These are phyloP conservation scores for Pithys albifrons DNA, from an alignment of 2,113 vertebrate species.

Conservation along the genomic window DNA sequence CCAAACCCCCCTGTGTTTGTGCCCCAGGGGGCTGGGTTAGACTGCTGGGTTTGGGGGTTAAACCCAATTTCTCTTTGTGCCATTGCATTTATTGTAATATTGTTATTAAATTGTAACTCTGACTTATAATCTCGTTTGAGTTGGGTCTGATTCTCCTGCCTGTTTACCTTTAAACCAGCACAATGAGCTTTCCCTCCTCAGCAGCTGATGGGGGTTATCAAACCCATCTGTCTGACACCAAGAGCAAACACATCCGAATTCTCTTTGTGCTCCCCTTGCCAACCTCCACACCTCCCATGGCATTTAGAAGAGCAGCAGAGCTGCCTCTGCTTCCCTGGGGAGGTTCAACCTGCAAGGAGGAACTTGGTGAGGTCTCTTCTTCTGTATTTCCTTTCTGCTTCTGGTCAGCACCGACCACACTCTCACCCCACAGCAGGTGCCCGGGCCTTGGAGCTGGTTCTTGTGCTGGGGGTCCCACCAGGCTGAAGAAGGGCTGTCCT, in stretches of 20 bases:
- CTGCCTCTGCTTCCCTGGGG: fast-evolving
- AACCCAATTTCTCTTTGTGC: no score
- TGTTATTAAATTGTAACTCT: no score
- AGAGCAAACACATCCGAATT: neutral
- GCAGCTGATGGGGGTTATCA: neutral
- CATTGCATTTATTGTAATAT: no score
- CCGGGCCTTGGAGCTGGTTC: no score
- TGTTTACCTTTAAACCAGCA: no score
- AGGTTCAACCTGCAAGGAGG: neutral
- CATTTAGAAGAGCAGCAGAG: neutral
- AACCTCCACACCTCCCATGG: neutral
- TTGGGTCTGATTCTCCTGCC: no score
- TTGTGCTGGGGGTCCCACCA: neutral
- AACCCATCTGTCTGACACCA: neutral
- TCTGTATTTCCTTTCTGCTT: neutral
- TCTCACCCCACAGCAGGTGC: fast-evolving
- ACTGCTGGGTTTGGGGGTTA: no score
- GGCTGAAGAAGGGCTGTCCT: neutral
- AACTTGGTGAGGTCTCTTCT: neutral
- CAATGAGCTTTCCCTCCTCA: neutral
- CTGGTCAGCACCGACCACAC: neutral
- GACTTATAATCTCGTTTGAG: no score
- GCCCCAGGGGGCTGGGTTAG: no score
- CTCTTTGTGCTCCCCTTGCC: neutral
- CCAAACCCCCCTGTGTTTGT: no score